phyloP scores from a whole-genome alignment of 2,113 vertebrate genomes.

The Erythrolamprus reginae region DNA sequence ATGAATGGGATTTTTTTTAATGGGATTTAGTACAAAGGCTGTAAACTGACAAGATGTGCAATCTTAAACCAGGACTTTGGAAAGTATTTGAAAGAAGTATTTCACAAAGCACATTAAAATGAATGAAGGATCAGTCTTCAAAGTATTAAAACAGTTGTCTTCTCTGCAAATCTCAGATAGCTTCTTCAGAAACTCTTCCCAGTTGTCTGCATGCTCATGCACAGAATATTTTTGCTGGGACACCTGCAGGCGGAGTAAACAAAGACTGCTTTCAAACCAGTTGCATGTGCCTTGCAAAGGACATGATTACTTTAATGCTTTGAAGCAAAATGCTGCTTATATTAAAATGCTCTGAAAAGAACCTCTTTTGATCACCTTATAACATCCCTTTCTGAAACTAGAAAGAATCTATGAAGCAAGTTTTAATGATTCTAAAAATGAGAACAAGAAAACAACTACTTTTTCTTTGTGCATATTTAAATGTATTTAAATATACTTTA shows the following conservation, averaged over 20 bases:
- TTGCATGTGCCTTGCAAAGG: background rate
- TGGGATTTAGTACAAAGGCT: slow-evolving; percentile 47
- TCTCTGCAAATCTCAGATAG: background rate
- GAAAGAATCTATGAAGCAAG: slow-evolving; percentile 40
- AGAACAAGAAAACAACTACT: slow-evolving; percentile 46
- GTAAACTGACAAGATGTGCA: slow-evolving; percentile 36
- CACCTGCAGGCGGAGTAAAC: background rate
- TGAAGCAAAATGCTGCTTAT: background rate
- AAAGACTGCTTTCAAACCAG: background rate
- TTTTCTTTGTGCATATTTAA: slow-evolving; percentile 61
- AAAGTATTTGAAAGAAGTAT: background rate
- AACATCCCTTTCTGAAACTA: background rate
- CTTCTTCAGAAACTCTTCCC: background rate
- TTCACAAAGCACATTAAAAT: background rate
- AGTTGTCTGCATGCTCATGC: background rate
- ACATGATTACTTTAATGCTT: background rate
- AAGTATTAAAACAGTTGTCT: slow-evolving; percentile 4
- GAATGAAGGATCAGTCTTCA: background rate
- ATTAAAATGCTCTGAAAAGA: background rate
- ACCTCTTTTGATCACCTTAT: background rate
- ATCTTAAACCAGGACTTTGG: background rate
- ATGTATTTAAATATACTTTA: slow-evolving; percentile 56
- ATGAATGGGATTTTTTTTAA: slow-evolving; percentile 19
- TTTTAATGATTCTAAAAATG: slow-evolving; percentile 52
- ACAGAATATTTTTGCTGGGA: background rate